Evolutionary conservation across 2,888 invertebrate genomes (phyloP).

Genomic region (Acleris cristana): DNA sequence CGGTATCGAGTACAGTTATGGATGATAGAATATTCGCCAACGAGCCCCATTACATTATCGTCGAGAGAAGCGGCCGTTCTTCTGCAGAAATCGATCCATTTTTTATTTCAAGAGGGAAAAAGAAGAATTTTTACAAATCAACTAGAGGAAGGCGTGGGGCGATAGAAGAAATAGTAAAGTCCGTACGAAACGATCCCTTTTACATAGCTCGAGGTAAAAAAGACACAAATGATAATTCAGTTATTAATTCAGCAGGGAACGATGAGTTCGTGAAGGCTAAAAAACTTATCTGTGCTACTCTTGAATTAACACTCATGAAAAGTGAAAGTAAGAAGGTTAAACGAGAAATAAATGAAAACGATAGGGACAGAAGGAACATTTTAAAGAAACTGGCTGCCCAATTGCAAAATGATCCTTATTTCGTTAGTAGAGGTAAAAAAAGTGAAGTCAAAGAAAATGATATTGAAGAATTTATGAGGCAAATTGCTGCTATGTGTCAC

Average conservation of each 20-base stretch:
- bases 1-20: slow-evolving; percentile 59
- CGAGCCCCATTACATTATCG: slow-evolving; percentile 80
- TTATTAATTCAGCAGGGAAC: slow-evolving; percentile 46
- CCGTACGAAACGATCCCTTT: slow-evolving; percentile 78
- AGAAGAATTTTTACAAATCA: slow-evolving; percentile 59
- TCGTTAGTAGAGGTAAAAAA: slow-evolving; percentile 75
- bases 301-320: slow-evolving; percentile 58
- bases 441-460: slow-evolving; percentile 50
- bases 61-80: slow-evolving; percentile 74
- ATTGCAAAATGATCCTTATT: slow-evolving; percentile 74
- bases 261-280: slow-evolving; percentile 60
- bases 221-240: slow-evolving; percentile 46
- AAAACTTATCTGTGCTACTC: slow-evolving; percentile 68
- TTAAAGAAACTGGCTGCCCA: slow-evolving; percentile 73
- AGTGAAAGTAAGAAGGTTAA: slow-evolving; percentile 56
- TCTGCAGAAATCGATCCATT: slow-evolving; percentile 73
- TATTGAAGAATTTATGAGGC: slow-evolving; percentile 62
- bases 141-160: slow-evolving; percentile 68
- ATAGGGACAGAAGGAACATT: slow-evolving; percentile 69
- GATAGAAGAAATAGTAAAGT: slow-evolving; percentile 74
- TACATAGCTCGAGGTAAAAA: slow-evolving; percentile 83
- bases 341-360: slow-evolving; percentile 62
- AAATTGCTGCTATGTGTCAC: slow-evolving; percentile 64
- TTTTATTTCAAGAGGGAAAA: slow-evolving; percentile 71
- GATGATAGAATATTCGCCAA: slow-evolving; percentile 78